A percentile compares a stretch with the other conserved stretches of the same genome.
Evolutionary conservation across 2,113 vertebrate species (phyloP).

Genomic region (Oreamnos americanus): DNA sequence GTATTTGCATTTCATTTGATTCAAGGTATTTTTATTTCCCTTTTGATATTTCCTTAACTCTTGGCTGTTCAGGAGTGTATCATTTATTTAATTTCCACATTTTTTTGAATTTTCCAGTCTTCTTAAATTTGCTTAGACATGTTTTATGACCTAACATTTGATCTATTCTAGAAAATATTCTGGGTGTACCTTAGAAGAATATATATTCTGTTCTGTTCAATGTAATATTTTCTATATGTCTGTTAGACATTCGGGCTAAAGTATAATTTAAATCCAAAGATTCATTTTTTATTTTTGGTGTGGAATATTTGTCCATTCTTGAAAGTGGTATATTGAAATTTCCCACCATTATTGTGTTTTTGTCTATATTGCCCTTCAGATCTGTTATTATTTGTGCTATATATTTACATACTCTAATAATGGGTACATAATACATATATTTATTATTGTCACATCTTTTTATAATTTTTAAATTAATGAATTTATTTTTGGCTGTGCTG

Average conservation of each 20-base stretch:
- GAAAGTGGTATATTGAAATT: not conserved
- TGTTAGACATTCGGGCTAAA: not conserved
- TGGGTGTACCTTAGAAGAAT: not conserved
- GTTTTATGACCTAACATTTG: not conserved
- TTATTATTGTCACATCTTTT: not conserved
- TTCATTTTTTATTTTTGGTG: not conserved
- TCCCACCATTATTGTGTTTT: not conserved
- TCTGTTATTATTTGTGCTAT: not conserved
- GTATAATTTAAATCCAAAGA: not conserved
- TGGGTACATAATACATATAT: not conserved
- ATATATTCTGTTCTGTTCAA: not conserved
- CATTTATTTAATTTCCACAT: not conserved
- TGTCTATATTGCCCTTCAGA: not conserved
- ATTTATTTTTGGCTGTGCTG: not conserved
- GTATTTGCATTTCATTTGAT: not conserved
- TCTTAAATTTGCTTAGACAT: not conserved
- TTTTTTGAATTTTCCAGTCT: not conserved
- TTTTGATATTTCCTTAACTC: not conserved
- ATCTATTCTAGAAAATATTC: not conserved
- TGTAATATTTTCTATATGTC: not conserved
- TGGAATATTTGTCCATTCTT: not conserved
- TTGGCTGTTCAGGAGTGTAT: not conserved
- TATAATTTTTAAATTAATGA: not conserved
- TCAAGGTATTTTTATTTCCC: not conserved
- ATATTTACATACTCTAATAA: not conserved